A percentile compares a stretch with the other conserved stretches of the same genome.
These are phyloP conservation scores for Rhabditophanes sp. DNA, from an alignment of 2,888 invertebrate species.

Conservation along the genomic window DNA sequence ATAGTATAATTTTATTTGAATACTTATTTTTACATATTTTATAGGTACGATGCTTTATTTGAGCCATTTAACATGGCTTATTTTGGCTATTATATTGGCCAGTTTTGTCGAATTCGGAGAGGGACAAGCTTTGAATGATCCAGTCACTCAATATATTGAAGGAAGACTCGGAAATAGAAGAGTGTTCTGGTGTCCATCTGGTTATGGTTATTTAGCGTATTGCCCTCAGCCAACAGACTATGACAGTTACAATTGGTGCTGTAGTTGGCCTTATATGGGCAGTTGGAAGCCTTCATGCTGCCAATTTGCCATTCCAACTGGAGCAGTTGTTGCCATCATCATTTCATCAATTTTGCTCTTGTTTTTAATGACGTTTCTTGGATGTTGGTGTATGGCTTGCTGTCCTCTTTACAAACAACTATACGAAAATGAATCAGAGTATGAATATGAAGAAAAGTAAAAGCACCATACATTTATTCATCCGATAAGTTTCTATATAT, in stretches of 20 bases:
- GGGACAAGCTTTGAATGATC: conserved; percentile 41
- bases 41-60: too few relatives aligned
- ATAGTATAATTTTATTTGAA: too few relatives aligned
- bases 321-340: conserved; percentile 42
- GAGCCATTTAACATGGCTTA: too few relatives aligned
- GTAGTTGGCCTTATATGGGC: conserved; percentile 40
- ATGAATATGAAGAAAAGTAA: conserved; percentile 9
- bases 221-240: conserved; percentile 44
- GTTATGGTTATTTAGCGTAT: conserved; percentile 43
- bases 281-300: conserved; percentile 44
- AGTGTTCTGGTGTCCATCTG: conserved; percentile 44
- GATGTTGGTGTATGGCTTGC: conserved; percentile 44
- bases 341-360: conserved; percentile 35
- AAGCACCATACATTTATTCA: neutral
- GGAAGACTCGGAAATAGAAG: conserved; percentile 41
- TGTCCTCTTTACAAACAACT: conserved; percentile 42
- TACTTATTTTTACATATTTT: too few relatives aligned
- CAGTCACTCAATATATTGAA: conserved; percentile 42
- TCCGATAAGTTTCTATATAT: neutral
- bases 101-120: conserved; percentile 25
- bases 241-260: conserved; percentile 43
- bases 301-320: conserved; percentile 43
- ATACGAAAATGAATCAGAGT: conserved; percentile 32
- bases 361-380: conserved; percentile 11
- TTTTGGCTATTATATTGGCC: too few relatives aligned